These are phyloP conservation scores for Hafferia zeledoni DNA, from an alignment of 2,797 vertebrate genomes.

Conservation along the genomic window DNA sequence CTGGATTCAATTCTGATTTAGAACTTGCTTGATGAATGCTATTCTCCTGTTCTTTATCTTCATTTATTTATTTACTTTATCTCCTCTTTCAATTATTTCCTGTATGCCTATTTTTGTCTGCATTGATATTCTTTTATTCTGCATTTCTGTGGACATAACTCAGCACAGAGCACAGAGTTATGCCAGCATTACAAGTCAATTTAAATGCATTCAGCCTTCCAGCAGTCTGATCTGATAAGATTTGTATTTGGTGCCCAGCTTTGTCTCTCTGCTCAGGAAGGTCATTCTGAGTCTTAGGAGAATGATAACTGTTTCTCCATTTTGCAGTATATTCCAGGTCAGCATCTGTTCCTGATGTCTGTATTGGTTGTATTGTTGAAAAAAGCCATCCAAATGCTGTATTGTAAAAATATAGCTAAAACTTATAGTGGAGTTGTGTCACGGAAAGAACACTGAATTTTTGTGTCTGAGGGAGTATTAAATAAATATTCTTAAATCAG, in stretches of 20 bases:
- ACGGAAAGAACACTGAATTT: not conserved
- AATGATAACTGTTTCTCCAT: not conserved
- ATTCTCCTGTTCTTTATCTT: not conserved
- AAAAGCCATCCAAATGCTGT: not conserved
- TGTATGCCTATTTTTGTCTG: not conserved
- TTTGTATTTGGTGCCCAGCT: not conserved
- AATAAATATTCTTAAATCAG: not conserved
- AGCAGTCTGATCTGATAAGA: not conserved
- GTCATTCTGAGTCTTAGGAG: not conserved
- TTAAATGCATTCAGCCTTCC: not conserved
- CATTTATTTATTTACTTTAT: not conserved
- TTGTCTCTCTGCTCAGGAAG: not conserved
- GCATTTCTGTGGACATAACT: not conserved
- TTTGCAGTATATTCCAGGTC: not conserved
- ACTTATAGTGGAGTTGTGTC: not conserved
- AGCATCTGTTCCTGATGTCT: not conserved
- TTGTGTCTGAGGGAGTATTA: not conserved
- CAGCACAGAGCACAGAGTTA: not conserved
- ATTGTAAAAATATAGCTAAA: not conserved
- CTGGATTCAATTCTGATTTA: not conserved
- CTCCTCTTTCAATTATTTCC: not conserved
- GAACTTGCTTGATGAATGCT: not conserved
- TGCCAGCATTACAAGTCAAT: not conserved
- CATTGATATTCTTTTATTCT: not conserved
- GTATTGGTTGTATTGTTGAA: not conserved